phyloP scores from a whole-genome alignment of 2,888 invertebrate genomes.

The Pollenia amentaria region DNA sequence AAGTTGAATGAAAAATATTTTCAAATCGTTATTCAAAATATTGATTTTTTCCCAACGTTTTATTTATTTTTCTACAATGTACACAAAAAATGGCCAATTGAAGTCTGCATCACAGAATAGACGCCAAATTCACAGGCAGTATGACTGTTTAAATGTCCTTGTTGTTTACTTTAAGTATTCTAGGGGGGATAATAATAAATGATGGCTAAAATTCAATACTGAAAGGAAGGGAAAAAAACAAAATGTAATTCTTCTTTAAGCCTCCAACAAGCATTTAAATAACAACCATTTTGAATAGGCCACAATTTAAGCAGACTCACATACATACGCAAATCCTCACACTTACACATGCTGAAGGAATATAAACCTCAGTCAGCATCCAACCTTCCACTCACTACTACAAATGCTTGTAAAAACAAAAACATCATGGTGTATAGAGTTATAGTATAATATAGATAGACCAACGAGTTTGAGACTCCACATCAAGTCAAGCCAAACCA shows the following conservation, averaged over 20 bases:
- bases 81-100: background rate
- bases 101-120: background rate
- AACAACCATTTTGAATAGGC: slow-evolving; percentile 68
- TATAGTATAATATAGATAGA: background rate
- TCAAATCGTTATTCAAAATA: background rate
- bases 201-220: slow-evolving; percentile 36
- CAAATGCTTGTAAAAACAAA: slow-evolving; percentile 28
- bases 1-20: background rate
- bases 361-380: slow-evolving; percentile 56
- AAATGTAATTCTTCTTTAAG: slow-evolving; percentile 38
- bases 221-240: background rate
- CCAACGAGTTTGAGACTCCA: slow-evolving; percentile 13
- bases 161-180: slow-evolving; percentile 44
- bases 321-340: background rate
- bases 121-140: background rate
- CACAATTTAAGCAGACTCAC: slow-evolving; percentile 59
- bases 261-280: slow-evolving; percentile 66
- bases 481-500: slow-evolving; percentile 9
- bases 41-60: background rate
- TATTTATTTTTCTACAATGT: background rate
- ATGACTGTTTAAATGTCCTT: background rate
- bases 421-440: slow-evolving; percentile 2
- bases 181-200: slow-evolving; percentile 43
- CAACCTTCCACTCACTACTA: slow-evolving; percentile 18
- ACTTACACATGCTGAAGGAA: slow-evolving; percentile 14